Base-by-base conservation (phyloP, 1,140 invertebrate genomes). In the Nasonia vitripennis region DNA sequence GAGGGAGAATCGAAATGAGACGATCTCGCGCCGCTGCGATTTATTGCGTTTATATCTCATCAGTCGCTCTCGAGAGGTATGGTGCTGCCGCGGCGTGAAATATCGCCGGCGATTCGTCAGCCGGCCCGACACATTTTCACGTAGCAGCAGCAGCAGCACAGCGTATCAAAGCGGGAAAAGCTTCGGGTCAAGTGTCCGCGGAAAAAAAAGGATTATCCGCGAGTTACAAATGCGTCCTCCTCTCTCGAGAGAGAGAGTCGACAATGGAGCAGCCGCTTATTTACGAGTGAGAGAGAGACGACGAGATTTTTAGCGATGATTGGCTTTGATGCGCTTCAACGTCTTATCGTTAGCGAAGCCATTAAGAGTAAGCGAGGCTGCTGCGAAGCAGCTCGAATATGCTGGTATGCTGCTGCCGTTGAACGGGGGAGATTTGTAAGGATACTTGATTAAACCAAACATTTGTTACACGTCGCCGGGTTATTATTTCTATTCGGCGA, bases 101-200 rank as follows among this genome's bases (percentile, higher is more conserved):
- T 62, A 83, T 83, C 27, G 37, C 48, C 17, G 34, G 81, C n/a
- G 55, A 83, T 83, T 78, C 71, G 81, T 83, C 81, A 83, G 34
- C 74, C 17, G 10, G 23, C 7, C 73, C 45, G 55, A 75, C 51
- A 67, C 34, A 62, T 68, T 80, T 80, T 80, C 55, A 78, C n/a
- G 20, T 45, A 45, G 41, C 41, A 45, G 41, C 41, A 41, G 41
- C 27, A 41, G 37, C 37, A 41, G 37, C 74, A 27, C 14, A 37
- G 2, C 45, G 34, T 55, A 48, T 11, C 55, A 62, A 62, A 62
- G 55, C 68, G 68, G 68, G 68, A 71, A 71, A 67, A 71, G 31
- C 31, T 10, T 34, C n/a, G 10, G 68, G 23, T 71, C 31, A 31
- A 20, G 55, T n/a, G 55, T 62, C 55, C 55, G 55, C 55, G 55